These are phyloP conservation scores for Resseliella maxima DNA, from an alignment of 2,888 invertebrate genomes.

Conservation along the genomic window DNA sequence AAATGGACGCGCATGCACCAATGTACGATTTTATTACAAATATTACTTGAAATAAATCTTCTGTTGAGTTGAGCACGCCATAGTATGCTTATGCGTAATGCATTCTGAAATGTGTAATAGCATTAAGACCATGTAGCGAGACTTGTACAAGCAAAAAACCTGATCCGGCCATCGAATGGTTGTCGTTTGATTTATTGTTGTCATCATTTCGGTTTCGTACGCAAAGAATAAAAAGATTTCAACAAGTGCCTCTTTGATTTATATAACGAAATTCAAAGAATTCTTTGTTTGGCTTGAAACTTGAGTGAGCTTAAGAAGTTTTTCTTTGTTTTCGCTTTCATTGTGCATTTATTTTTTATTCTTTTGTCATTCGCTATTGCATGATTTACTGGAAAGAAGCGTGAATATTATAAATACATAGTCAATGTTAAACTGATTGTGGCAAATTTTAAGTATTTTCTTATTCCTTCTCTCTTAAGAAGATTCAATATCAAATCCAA, in stretches of 20 bases:
- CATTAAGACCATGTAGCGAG: too few species aligned
- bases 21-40: background rate
- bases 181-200: background rate
- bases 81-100: background rate
- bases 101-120: background rate
- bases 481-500: too few species aligned
- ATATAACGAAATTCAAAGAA: background rate
- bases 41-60: background rate
- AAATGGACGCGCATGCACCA: background rate
- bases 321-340: background rate
- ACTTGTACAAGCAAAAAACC: constrained; percentile 53
- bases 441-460: background rate
- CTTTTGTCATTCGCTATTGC: too few species aligned
- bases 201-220: background rate
- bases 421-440: background rate
- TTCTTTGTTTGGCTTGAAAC: background rate
- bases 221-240: background rate
- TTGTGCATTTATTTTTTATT: too few species aligned
- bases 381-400: too few species aligned
- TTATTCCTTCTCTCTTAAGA: too few species aligned
- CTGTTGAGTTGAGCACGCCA: background rate
- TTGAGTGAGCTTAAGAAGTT: too few species aligned
- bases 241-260: background rate
- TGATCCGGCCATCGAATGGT: background rate
- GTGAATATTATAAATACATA: too few species aligned